Evolutionary conservation across 2,797 vertebrate species (phyloP), one percentile per base, ranked within the genome.

Genomic region (Sitta carolinensis): DNA sequence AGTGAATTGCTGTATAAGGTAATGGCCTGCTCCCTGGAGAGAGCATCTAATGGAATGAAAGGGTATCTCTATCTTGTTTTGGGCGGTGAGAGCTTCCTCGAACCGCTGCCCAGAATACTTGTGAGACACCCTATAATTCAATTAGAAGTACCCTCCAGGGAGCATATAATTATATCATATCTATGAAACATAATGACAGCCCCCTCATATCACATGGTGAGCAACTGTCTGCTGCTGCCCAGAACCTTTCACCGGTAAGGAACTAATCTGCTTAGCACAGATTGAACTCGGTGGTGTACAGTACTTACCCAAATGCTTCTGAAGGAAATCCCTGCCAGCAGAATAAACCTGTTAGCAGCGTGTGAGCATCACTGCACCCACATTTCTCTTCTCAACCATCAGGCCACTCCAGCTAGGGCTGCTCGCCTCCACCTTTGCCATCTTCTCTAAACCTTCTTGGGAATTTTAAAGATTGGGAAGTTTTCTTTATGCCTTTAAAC

Each of bases 121-220:
- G 96, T 93, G 95, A 98, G 97, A 97, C 94, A 97, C 96, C 95
- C 94, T 97, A 84, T 97, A 96, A 98, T 97, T 98, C 95, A 97
- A 96, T 98, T 98, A 98, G 95, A 97, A 95, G 81, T 97, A 94
- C 95, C 94, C 96, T 97, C 95, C 64, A 88, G 96, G 97, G 96
- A 98, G 84, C 84, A 43, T 97, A 96, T 98, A 97, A 98, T 98
- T 97, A 96, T 95, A 96, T 97, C 96, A 85, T 97, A 89, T 97
- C 94, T 96, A 77, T 94, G 95, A 95, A 97, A 97, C 84, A 76
- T 97, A 97, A 97, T 97, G 97, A 97, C 97, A 98, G 84, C 83
- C 94, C 95, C 96, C 93, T 95, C 26, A 7, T 94, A 94, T 95
- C 94, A 94, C 79, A 64, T 93, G 89, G 96, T 93, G 94, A 97